Conservation (phyloP, 2,797 vertebrate genomes). For the Pelochelys cantorii region DNA sequence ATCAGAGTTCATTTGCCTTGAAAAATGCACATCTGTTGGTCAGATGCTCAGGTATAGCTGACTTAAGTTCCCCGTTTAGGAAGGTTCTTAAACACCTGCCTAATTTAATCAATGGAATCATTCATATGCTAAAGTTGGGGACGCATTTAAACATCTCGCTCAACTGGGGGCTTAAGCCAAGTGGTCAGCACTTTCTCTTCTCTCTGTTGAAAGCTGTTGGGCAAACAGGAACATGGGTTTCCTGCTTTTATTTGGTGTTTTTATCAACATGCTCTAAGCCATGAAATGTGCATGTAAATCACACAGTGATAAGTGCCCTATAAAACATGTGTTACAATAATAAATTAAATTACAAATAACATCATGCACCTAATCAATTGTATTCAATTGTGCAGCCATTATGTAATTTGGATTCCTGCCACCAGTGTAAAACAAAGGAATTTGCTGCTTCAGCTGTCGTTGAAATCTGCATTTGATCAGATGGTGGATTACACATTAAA, state of each 20-base stretch:
- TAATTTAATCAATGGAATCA: background rate
- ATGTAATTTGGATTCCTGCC: background rate
- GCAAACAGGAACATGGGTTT: background rate
- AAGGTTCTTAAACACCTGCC: background rate
- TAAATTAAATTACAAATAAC: background rate
- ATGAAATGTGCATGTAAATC: background rate
- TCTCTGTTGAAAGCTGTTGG: background rate
- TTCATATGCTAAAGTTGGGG: background rate
- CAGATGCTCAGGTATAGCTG: background rate
- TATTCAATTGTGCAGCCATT: background rate
- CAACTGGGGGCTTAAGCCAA: background rate
- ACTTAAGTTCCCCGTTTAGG: background rate
- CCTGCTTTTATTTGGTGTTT: background rate
- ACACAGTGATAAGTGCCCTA: background rate
- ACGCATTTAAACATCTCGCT: background rate
- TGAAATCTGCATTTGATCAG: slow-evolving; percentile 20
- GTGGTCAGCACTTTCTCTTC: background rate
- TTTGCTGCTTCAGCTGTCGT: background rate
- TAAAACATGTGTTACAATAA: background rate
- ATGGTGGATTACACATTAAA: background rate
- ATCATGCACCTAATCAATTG: background rate
- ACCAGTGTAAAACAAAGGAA: background rate
- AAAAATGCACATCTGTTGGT: background rate
- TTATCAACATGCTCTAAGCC: background rate
- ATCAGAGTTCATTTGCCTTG: background rate